Percentiles rank a stretch among this genome's conserved stretches.
Evolutionary conservation across 2,888 invertebrate species (phyloP).

Genomic region (Carpatolechia fugitivella): DNA sequence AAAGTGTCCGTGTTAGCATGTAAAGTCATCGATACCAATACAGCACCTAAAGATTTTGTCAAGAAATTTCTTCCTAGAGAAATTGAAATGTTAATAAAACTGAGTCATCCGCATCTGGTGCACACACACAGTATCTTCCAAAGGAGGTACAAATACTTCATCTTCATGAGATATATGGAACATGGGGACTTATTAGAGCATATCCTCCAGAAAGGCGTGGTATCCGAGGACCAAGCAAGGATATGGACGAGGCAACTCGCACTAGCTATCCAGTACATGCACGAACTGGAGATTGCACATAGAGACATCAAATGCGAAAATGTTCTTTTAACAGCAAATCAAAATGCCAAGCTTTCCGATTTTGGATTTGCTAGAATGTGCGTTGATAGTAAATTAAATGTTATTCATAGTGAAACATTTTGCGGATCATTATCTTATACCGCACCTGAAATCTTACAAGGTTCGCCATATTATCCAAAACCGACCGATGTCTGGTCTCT

Average conservation of each 20-base stretch:
- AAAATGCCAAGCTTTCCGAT: constrained; percentile 89
- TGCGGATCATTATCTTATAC: constrained; percentile 93
- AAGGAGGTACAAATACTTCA: constrained; percentile 84
- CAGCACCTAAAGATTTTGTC: constrained; percentile 88
- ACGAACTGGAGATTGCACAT: constrained; percentile 86
- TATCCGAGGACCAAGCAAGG: constrained; percentile 83
- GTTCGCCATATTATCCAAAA: constrained; percentile 85
- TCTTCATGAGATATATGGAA: constrained; percentile 87
- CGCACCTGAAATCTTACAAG: constrained; percentile 91
- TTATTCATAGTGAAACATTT: constrained; percentile 86
- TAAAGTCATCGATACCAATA: constrained; percentile 86
- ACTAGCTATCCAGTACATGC: constrained; percentile 85
- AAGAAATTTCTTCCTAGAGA: constrained; percentile 91
- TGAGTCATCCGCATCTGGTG: constrained; percentile 89
- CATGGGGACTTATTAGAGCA: constrained; percentile 88
- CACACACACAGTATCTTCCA: constrained; percentile 89
- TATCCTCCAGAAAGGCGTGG: constrained; percentile 82
- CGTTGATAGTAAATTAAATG: constrained; percentile 58
- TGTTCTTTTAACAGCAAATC: constrained; percentile 84
- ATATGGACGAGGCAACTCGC: constrained; percentile 86
- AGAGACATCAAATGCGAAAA: constrained; percentile 92
- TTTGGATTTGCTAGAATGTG: constrained; percentile 86
- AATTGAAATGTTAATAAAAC: constrained; percentile 85
- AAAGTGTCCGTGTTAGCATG: constrained; percentile 79
- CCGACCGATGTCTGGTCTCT: constrained; percentile 90